Percentiles rank a stretch among this genome's conserved stretches.
Evolutionary conservation across 2,888 invertebrate genomes (phyloP).

Genomic region (Leucozona laternaria): DNA sequence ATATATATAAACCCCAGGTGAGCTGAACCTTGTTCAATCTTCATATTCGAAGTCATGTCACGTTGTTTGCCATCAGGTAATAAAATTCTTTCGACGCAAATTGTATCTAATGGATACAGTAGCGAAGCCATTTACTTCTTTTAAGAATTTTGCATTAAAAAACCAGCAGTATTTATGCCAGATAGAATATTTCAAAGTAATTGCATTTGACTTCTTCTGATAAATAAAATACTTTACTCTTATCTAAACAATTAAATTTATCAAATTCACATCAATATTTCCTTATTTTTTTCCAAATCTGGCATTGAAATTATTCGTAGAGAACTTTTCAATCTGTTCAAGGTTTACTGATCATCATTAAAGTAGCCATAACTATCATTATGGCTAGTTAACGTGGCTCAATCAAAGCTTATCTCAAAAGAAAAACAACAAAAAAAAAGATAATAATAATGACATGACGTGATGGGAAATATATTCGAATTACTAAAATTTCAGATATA

Average conservation of each 20-base stretch:
- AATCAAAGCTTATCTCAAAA: slow-evolving; percentile 57
- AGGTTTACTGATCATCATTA: slow-evolving; percentile 44
- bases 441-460: slow-evolving; percentile 56
- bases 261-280: slow-evolving; percentile 33
- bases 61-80: slow-evolving; percentile 7
- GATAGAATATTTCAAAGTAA: slow-evolving; percentile 26
- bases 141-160: not conserved
- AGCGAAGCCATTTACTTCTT: slow-evolving; percentile 16
- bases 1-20: not conserved
- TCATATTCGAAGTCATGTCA: slow-evolving; percentile 40
- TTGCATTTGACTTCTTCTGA: not conserved
- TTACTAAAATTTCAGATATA: slow-evolving; percentile 2
- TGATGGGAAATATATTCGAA: slow-evolving; percentile 30
- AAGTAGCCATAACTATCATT: slow-evolving; percentile 24
- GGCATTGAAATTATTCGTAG: slow-evolving; percentile 57
- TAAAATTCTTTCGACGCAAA: slow-evolving; percentile 43
- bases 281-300: slow-evolving; percentile 11
- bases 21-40: not conserved
- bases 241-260: slow-evolving; percentile 11
- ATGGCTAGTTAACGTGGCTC: slow-evolving; percentile 57
- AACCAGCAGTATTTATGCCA: too few relatives aligned
- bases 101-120: slow-evolving; percentile 39
- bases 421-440: not conserved
- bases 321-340: slow-evolving; percentile 29
- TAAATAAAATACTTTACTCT: not conserved